Evolutionary conservation across 1,140 invertebrate genomes (phyloP).

Genomic region (Drosophila mauritiana): DNA sequence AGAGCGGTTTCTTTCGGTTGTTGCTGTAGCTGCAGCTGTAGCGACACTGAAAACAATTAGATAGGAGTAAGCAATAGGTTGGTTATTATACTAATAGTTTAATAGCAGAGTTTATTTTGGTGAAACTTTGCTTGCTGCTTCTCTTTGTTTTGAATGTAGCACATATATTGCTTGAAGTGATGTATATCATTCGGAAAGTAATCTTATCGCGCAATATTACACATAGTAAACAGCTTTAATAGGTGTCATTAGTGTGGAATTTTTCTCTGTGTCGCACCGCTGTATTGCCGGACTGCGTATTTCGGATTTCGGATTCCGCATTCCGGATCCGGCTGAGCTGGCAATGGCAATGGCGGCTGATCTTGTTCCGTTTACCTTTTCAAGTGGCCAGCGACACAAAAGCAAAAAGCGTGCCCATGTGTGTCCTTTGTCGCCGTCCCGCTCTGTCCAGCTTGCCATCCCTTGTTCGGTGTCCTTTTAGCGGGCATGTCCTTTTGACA

Average conservation of each 20-base stretch:
- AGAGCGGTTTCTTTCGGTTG: conserved; percentile 4
- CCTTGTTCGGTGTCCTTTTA: background rate
- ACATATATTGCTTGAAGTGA: too few relatives aligned
- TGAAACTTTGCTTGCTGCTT: too few relatives aligned
- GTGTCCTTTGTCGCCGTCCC: conserved; percentile 11
- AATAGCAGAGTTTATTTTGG: too few relatives aligned
- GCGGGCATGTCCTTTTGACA: conserved; percentile 18
- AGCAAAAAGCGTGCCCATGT: conserved; percentile 1
- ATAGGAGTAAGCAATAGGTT: too few relatives aligned
- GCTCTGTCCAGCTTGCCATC: background rate
- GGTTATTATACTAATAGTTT: background rate
- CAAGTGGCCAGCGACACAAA: conserved; percentile 18
- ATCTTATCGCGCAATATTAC: too few relatives aligned
- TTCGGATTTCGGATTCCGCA: conserved; percentile 9
- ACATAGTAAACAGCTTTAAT: background rate
- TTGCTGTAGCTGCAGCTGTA: conserved; percentile 10
- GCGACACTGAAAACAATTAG: background rate
- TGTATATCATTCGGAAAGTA: too few relatives aligned
- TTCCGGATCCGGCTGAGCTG: conserved; percentile 35
- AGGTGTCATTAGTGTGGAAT: background rate
- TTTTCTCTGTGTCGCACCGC: background rate
- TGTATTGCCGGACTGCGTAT: conserved; percentile 8
- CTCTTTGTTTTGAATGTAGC: too few relatives aligned
- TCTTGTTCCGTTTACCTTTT: conserved; percentile 58
- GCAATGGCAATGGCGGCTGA: conserved; percentile 54